Conservation (phyloP, 2,888 invertebrate species). For the Sarcophaga caerulescens region DNA sequence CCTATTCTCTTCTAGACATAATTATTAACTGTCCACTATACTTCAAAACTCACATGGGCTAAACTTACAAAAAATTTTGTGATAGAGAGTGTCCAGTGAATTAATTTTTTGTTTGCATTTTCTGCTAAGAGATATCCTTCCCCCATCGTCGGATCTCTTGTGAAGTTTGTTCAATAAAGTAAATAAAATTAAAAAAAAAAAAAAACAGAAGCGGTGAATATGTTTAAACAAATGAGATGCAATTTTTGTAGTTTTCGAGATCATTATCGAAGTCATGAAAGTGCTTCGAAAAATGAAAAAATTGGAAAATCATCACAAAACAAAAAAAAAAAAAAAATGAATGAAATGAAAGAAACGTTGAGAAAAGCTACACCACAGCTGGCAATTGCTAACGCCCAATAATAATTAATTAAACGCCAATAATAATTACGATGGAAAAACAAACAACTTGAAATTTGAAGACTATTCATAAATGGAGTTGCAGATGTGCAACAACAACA, state of each 20-base stretch:
- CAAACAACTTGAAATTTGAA: slow-evolving; percentile 23
- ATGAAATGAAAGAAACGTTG: slow-evolving; percentile 12
- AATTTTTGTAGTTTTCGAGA: slow-evolving; percentile 55
- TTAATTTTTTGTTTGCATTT: too few species aligned
- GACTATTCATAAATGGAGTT: slow-evolving; percentile 36
- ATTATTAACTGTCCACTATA: too few species aligned
- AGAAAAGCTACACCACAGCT: slow-evolving; percentile 28
- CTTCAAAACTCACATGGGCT: too few species aligned
- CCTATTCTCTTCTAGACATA: too few species aligned
- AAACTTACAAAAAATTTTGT: too few species aligned
- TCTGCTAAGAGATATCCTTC: slow-evolving; percentile 4
- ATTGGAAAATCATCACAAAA: slow-evolving; percentile 38
- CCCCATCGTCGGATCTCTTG: background rate
- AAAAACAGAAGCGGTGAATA: background rate
- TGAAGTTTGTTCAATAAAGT: slow-evolving; percentile 35
- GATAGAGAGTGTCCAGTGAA: too few species aligned
- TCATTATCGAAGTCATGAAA: slow-evolving; percentile 44
- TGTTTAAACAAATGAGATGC: slow-evolving; percentile 61
- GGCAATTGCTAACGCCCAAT: slow-evolving; percentile 20
- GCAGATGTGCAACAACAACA: background rate
- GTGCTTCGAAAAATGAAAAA: slow-evolving; percentile 42
- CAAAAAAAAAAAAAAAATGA: slow-evolving; percentile 37
- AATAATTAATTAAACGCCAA: slow-evolving; percentile 42
- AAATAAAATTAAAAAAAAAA: slow-evolving; percentile 3
- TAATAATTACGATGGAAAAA: slow-evolving; percentile 11